phyloP scores from a whole-genome alignment of 2,113 vertebrate species.

The Bos indicus region DNA sequence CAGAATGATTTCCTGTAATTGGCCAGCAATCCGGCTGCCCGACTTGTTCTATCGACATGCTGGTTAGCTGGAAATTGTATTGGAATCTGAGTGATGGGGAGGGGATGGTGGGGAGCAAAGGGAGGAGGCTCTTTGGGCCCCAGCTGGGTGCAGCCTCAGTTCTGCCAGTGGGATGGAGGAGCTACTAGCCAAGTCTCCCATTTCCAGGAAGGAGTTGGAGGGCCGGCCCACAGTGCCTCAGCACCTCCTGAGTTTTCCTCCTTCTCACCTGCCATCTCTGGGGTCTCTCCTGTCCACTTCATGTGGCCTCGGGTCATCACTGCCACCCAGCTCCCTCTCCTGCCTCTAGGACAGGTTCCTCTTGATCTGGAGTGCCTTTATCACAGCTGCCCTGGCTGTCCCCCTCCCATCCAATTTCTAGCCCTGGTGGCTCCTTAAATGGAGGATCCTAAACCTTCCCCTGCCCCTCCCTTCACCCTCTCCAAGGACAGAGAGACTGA shows the following conservation, averaged over 20 bases:
- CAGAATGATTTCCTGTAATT: conserved; percentile 78
- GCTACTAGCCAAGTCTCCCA: not conserved
- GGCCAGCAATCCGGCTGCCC: conserved; percentile 60
- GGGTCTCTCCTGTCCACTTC: too few relatives aligned
- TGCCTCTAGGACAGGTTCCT: not conserved
- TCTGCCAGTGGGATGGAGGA: not conserved
- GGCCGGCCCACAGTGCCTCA: not conserved
- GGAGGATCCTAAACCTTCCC: not conserved
- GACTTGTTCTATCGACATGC: conserved; percentile 75
- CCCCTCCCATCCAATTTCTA: not conserved
- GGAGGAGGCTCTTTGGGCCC: not conserved
- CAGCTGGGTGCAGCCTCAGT: not conserved
- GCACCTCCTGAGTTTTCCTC: not conserved
- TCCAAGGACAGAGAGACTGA: not conserved
- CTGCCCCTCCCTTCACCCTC: not conserved
- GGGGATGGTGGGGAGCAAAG: not conserved
- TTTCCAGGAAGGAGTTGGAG: not conserved
- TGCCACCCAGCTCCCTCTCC: not conserved
- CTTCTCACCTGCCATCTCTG: not conserved
- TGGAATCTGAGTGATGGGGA: conserved; percentile 63
- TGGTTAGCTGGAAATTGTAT: conserved; percentile 76
- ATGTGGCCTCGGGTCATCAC: not conserved
- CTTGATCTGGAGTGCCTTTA: not conserved
- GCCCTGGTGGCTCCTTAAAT: not conserved
- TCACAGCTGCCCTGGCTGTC: not conserved